Evolutionary conservation across 2,797 vertebrate genomes (phyloP).

Genomic region (Lagodon rhomboides): DNA sequence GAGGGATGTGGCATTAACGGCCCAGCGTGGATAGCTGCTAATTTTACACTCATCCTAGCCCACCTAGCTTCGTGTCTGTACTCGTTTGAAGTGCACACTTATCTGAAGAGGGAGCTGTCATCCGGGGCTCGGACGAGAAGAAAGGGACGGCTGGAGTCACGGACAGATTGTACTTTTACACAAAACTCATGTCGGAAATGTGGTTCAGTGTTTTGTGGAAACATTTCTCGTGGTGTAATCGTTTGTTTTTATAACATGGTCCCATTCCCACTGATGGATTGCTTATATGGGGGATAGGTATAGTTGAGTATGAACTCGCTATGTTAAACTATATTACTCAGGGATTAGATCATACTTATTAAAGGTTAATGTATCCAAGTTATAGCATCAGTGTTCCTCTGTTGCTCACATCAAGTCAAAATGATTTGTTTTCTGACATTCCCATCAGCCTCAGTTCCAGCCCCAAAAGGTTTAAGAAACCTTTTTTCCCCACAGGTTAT

Average conservation of each 20-base stretch:
- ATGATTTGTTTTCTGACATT: neutral
- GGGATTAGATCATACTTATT: neutral
- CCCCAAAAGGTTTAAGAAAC: too few relatives aligned
- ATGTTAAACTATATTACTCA: neutral
- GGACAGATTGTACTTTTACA: constrained; percentile 3
- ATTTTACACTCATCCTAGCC: constrained; percentile 66
- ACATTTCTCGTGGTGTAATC: neutral
- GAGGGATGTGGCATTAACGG: constrained; percentile 63
- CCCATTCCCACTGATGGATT: neutral
- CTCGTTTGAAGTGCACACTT: constrained; percentile 60
- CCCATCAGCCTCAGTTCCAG: neutral
- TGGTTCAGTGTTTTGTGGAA: neutral
- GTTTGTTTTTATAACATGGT: neutral
- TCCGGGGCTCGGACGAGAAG: constrained; percentile 31
- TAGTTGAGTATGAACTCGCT: neutral
- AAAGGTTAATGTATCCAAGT: neutral
- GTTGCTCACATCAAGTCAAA: neutral
- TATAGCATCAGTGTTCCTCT: neutral
- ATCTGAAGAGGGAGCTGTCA: constrained; percentile 48
- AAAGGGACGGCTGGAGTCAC: constrained; percentile 7
- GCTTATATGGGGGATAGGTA: constrained; percentile 9
- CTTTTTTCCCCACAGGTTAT: too few relatives aligned
- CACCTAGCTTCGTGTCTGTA: constrained; percentile 50
- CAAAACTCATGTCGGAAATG: neutral
- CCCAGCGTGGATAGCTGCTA: constrained; percentile 53